phyloP scores from a whole-genome alignment of 2,888 invertebrate species.

The Drosophila greeni region DNA sequence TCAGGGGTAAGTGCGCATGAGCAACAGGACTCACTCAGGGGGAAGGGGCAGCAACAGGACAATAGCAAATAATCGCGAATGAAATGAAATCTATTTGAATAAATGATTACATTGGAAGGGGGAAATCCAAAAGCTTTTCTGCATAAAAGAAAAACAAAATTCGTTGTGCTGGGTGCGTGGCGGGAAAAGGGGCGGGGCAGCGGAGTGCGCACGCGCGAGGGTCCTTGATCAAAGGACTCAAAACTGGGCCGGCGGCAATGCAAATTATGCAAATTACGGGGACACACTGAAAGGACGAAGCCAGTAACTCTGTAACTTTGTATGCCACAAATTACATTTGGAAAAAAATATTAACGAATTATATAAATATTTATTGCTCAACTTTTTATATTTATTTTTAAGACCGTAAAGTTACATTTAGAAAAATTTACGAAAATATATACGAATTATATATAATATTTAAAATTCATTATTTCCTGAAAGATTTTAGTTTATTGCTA shows the following conservation, averaged over 20 bases:
- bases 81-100: conserved; percentile 66
- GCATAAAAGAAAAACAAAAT: conserved; percentile 29
- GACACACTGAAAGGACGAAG: conserved; percentile 23
- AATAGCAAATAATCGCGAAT: conserved; percentile 57
- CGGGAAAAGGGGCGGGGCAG: background rate
- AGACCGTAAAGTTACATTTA: too few relatives aligned
- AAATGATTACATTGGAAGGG: conserved; percentile 53
- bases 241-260: conserved; percentile 42
- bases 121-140: conserved; percentile 27
- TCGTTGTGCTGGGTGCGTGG: conserved; percentile 46
- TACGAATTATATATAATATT: too few relatives aligned
- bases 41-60: conserved; percentile 42
- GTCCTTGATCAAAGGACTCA: conserved; percentile 57
- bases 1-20: conserved; percentile 27
- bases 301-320: conserved; percentile 10
- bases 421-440: too few relatives aligned
- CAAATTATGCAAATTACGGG: conserved; percentile 58
- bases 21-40: conserved; percentile 7
- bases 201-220: conserved; percentile 56
- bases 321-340: background rate
- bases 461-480: too few relatives aligned
- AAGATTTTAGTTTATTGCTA: too few relatives aligned
- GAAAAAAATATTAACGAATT: background rate
- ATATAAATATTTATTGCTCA: background rate
- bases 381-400: too few relatives aligned